Evolutionary conservation across 2,113 vertebrate genomes (phyloP), one percentile per base, ranked within the genome.

Genomic region (Cepphus grylle): DNA sequence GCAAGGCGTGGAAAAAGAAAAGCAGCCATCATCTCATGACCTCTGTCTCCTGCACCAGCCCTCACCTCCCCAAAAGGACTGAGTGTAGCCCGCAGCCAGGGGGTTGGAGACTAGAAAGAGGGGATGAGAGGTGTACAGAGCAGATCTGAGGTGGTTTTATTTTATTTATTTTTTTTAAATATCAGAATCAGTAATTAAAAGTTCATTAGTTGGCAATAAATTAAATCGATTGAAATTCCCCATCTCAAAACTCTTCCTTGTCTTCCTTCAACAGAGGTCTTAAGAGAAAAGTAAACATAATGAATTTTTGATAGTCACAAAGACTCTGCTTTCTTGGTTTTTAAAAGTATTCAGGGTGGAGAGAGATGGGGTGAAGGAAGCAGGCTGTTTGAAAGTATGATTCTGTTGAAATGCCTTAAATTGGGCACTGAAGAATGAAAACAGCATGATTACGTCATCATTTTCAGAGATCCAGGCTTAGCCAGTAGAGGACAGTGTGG

Each of bases 401-500:
- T 40, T 63, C 40, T 72, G 19, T 38, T n/a, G 58, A 84, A 88
- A 63, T 21, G 8, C 7, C 15, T 86, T 77, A 34, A 66, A 53
- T 4, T 55, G 6, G 8, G n/a, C 70, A 83, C 12, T 0, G 2
- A 80, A 55, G 40, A 92, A 74, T 52, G 34, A 86, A 81, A 92
- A 7, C 27, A 70, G 32, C 50, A 50, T 50, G 21, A 88, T 78
- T 22, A 61, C 25, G n/a, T 38, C 9, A 45, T 21, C 0, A 0
- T 67, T 71, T 92, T 84, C 62, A 88, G 81, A 17, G 32, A 89
- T 62, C 26, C 8, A 30, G 25, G 32, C 11, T 95, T 66, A 88
- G 62, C 83, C 89, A 95, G 86, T 42, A 89, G 91, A 91, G 87
- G 88, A 89, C 89, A 87, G 83, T 89, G 81, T 84, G 62, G 62